These are phyloP conservation scores for Sprattus sprattus DNA, from an alignment of 2,113 vertebrate genomes.

Conservation along the genomic window DNA sequence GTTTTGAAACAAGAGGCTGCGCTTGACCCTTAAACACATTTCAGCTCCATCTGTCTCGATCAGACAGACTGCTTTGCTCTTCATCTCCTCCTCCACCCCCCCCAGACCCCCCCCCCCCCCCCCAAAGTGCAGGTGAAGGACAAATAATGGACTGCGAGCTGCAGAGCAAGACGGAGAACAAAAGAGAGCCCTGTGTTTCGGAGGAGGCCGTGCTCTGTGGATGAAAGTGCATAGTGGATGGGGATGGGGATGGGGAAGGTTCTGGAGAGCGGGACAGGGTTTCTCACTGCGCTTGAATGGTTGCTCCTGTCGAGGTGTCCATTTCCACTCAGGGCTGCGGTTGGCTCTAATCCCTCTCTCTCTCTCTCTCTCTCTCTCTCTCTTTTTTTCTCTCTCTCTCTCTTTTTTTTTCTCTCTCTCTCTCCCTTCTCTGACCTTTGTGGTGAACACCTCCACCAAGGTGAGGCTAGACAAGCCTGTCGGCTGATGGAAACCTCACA, in stretches of 20 bases:
- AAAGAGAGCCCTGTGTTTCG: constrained; percentile 3
- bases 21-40: constrained; percentile 18
- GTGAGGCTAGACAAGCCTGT: not conserved
- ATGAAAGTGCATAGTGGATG: not conserved
- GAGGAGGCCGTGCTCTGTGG: not conserved
- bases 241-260: not conserved
- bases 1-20: constrained; percentile 18
- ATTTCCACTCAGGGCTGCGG: not conserved
- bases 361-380: not conserved
- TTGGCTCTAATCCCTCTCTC: not conserved
- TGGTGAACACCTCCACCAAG: constrained; percentile 3
- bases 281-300: constrained; percentile 9
- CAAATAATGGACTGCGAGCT: constrained; percentile 7
- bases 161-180: constrained; percentile 9
- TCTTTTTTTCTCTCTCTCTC: not conserved
- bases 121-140: constrained; percentile 14
- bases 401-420: not conserved
- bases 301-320: not conserved
- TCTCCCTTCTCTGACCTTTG: constrained; percentile 10
- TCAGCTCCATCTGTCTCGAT: constrained; percentile 10
- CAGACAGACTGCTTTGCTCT: not conserved
- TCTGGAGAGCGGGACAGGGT: not conserved
- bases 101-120: not conserved
- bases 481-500: not conserved
- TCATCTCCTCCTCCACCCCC: not conserved